A percentile compares a stretch with the other conserved stretches of the same genome.
Evolutionary conservation across 2,888 invertebrate genomes (phyloP).

Genomic region (Antitype chi): DNA sequence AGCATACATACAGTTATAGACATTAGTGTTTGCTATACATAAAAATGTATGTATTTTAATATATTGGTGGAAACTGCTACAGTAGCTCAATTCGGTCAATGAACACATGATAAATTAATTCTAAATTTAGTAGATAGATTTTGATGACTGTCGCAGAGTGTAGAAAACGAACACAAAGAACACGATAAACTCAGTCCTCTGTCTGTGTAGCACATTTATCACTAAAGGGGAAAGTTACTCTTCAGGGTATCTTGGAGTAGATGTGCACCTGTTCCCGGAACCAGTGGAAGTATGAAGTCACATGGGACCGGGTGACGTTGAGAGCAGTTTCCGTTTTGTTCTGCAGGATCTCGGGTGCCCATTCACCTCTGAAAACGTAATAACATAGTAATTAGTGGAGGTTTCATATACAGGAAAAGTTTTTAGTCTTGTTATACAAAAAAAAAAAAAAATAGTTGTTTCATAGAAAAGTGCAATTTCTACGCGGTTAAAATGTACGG

Average conservation of each 20-base stretch:
- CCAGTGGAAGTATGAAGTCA: slow-evolving; percentile 93
- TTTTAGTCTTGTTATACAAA: no score
- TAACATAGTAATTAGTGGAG: slow-evolving; percentile 7
- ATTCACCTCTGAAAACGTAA: slow-evolving; percentile 92
- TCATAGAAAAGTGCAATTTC: no score
- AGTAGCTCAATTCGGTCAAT: slow-evolving; percentile 3
- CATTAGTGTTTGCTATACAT: neutral
- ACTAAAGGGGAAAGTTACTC: slow-evolving; percentile 62
- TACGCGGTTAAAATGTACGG: no score
- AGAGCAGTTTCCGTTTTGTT: slow-evolving; percentile 92
- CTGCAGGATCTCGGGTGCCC: slow-evolving; percentile 94
- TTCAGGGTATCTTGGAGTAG: slow-evolving; percentile 93
- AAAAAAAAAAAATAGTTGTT: no score
- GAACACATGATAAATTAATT: slow-evolving; percentile 26
- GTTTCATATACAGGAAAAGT: neutral
- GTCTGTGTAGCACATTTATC: slow-evolving; percentile 72
- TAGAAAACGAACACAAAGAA: slow-evolving; percentile 38
- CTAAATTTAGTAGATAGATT: slow-evolving; percentile 10
- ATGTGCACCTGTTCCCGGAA: slow-evolving; percentile 95
- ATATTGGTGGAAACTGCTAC: neutral
- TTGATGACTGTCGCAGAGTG: slow-evolving; percentile 18
- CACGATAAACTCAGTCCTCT: slow-evolving; percentile 71
- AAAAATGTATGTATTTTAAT: slow-evolving; percentile 7
- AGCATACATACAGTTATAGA: slow-evolving; percentile 1
- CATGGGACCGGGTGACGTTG: slow-evolving; percentile 92